Evolutionary conservation across 2,888 invertebrate species (phyloP), one percentile per base, ranked within the genome.

Genomic region (Mythimna albipuncta): DNA sequence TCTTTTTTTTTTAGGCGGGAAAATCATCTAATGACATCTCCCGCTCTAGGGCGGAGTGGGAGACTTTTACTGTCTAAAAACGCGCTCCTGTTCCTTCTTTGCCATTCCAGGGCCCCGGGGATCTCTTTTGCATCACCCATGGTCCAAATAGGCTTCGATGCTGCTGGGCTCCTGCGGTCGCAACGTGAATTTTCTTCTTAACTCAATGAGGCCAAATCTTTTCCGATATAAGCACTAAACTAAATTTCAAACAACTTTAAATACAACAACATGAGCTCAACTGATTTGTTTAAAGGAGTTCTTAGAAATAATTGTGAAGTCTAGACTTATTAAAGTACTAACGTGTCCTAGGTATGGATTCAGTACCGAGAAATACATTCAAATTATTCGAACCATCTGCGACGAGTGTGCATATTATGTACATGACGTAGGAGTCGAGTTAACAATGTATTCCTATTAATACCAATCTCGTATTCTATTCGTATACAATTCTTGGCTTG

Each of bases 381-480:
- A 50, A 67, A 64, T 3, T 67, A 44, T 44, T 67, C 19, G 26
- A 67, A 64, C 44, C 44, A 52, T 26, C 35, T 32, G 62, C 7
- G 62, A 57, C 50, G 19, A 19, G n/a, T 55, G 7, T 62, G 44
- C 52, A 44, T 35, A 4, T 50, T 61, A 76, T 76, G 54, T 35
- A 64, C 54, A 52, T 47, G 50, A 7, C 21, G 73, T 61, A 52
- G 73, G 66, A 44, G 72, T 55, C 47, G 21, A 64, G 50, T 44
- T 61, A 55, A 72, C 78, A 77, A 64, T 64, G 35, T 64, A 26
- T 55, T 21, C 13, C 26, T 55, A 65, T 57, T 65, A 64, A 59
- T 57, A 57, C 7, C 54, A 32, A 38, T 67, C 47, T 44, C 11
- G 35, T 55, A 32, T n/a, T 41, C 55, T 64, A 62, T 67, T 70